Evolutionary conservation across 2,888 invertebrate genomes (phyloP), one percentile per base, ranked within the genome.

Genomic region (Phengaris alcon): DNA sequence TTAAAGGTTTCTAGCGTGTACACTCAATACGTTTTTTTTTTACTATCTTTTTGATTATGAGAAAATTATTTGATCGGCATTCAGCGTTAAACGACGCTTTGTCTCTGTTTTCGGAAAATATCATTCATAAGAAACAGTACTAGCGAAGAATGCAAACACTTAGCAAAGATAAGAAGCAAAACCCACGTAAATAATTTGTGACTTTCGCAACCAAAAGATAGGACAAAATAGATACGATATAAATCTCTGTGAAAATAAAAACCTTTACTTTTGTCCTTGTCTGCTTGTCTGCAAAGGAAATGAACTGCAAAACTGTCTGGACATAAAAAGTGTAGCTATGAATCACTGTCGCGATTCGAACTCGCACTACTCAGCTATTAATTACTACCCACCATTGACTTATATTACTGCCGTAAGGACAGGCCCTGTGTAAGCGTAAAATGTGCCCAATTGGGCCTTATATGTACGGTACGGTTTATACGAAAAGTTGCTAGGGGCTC

Each of bases 291-390:
- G 64, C 64, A 13, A 64, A 52, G 52, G 12, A 52, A 64, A 64
- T 22, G 22, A 59, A 59, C 10, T 12, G 59, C 59, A 59, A 59
- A 59, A 59, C 35, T 64, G 64, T 64, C 64, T 35, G 12, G 64
- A 35, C 13, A 64, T 64, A 64, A 64, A 64, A 64, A 64, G 64
- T 64, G 64, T 64, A 22, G 22, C 35, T 35, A 64, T 64, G 35
- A 12, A 64, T 64, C 64, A 64, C 64, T 64, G 64, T 64, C 64
- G 64, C 35, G 35, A 64, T 13, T 44, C 64, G 64, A 64, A 64
- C 35, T 12, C 64, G 74, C 68, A 73, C 68, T 78, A 78, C 76
- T 79, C 78, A 77, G 76, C 78, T 79, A 79, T 79, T 79, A 79
- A 79, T 79, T 79, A 78, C 76, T 77, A 77, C 78, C 78, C 77